Percentiles rank a stretch among this genome's conserved stretches.
phyloP scores from a whole-genome alignment of 2,888 invertebrate genomes.

The Epistrophe eligans region DNA sequence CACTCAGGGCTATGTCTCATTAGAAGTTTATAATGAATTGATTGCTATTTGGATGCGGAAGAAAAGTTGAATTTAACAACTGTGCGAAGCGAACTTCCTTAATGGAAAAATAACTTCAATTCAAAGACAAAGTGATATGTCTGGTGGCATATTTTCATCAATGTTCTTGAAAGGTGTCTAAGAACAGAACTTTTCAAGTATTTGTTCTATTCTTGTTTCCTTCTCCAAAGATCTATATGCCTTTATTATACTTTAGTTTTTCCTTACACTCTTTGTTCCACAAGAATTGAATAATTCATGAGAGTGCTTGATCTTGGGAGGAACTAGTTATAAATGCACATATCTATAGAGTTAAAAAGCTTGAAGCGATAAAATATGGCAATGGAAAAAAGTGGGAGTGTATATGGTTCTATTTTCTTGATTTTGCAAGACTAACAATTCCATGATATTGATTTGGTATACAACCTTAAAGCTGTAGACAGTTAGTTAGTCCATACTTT shows the following conservation, averaged over 20 bases:
- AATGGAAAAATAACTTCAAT: conserved; percentile 21
- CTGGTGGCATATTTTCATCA: neutral
- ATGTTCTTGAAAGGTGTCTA: neutral
- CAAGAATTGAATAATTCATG: neutral
- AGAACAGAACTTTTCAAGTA: neutral
- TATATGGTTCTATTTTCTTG: too few species aligned
- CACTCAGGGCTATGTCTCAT: conserved; percentile 44
- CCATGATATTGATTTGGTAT: too few species aligned
- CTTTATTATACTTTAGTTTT: neutral
- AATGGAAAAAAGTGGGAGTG: too few species aligned
- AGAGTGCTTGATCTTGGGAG: neutral
- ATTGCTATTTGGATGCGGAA: conserved; percentile 51
- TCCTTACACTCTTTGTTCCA: neutral
- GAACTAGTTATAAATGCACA: too few species aligned
- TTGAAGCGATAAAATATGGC: too few species aligned
- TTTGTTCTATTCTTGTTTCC: neutral
- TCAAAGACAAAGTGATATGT: neutral
- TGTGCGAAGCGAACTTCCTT: neutral
- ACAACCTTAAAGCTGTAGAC: too few species aligned
- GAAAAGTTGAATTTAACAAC: conserved; percentile 33
- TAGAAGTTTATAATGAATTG: conserved; percentile 64
- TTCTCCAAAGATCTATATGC: too few species aligned
- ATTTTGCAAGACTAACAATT: too few species aligned
- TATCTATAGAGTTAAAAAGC: too few species aligned
- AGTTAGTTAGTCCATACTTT: too few species aligned